Conservation (phyloP, 2,797 vertebrate genomes). For the Sarcoramphus papa region DNA sequence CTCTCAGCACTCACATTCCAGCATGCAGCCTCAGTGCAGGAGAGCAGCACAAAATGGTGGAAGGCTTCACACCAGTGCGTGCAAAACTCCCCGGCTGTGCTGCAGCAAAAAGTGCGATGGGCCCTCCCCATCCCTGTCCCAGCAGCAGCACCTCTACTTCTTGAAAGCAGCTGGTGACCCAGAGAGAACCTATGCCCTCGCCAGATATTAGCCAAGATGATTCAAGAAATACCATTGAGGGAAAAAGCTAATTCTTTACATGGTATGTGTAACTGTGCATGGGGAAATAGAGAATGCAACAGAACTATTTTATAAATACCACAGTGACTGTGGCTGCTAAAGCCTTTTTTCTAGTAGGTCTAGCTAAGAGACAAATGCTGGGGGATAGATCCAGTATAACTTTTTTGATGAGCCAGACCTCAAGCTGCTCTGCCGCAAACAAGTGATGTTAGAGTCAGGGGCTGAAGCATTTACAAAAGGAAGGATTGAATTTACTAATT, state of each 20-base stretch:
- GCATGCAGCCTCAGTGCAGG: background rate
- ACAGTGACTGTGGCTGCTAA: background rate
- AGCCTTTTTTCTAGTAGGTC: background rate
- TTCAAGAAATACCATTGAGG: background rate
- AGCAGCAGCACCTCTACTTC: background rate
- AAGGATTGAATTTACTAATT: background rate
- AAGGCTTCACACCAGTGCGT: background rate
- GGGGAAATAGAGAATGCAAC: background rate
- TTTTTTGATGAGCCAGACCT: background rate
- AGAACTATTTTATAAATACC: too few relatives aligned
- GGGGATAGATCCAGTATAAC: accelerated
- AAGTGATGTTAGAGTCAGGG: too few relatives aligned
- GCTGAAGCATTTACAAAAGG: background rate
- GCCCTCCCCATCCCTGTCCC: background rate
- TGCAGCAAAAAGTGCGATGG: accelerated
- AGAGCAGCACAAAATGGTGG: background rate
- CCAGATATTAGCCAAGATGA: accelerated
- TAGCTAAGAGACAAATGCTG: accelerated
- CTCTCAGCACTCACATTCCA: slow-evolving; percentile 25
- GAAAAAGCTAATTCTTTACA: background rate
- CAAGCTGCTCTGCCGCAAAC: background rate
- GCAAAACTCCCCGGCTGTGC: background rate
- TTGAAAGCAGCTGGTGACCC: background rate
- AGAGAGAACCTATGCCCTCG: background rate
- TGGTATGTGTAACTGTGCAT: accelerated